phyloP scores from a whole-genome alignment of 2,888 invertebrate genomes.

The Drosophila buzzatii region DNA sequence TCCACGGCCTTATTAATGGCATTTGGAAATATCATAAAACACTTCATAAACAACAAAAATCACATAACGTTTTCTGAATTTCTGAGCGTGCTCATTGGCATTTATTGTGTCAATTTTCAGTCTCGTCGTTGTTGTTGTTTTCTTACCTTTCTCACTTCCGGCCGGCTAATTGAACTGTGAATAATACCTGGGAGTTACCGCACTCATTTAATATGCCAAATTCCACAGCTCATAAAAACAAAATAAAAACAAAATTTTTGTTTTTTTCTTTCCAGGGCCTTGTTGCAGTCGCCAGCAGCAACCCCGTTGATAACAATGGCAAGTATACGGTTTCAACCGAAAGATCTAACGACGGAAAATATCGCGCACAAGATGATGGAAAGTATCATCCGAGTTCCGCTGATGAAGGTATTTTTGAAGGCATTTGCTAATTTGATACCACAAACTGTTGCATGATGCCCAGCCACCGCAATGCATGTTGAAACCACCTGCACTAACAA shows the following conservation, averaged over 20 bases:
- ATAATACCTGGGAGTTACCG: conserved; percentile 15
- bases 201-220: conserved; percentile 27
- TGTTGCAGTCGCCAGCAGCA: conserved; percentile 74
- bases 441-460: conserved; percentile 28
- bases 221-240: conserved; percentile 3
- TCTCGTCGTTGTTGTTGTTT: conserved; percentile 2
- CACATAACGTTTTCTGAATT: conserved; percentile 21
- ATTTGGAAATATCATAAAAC: conserved; percentile 44
- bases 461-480: conserved; percentile 46
- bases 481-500: conserved; percentile 23
- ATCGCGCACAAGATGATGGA: conserved; percentile 76
- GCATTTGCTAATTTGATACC: conserved; percentile 35
- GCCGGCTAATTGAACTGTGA: conserved; percentile 42
- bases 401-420: conserved; percentile 81
- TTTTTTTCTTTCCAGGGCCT: conserved; percentile 58
- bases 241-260: not conserved
- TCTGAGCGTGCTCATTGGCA: conserved; percentile 39
- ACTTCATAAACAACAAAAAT: conserved; percentile 16
- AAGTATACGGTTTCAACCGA: conserved; percentile 81
- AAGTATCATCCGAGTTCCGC: conserved; percentile 71
- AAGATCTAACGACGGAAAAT: conserved; percentile 75
- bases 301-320: conserved; percentile 77
- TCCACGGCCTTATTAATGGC: conserved; percentile 47
- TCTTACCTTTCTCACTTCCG: conserved; percentile 43
- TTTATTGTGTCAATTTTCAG: conserved; percentile 28